Evolutionary conservation across 2,888 invertebrate genomes (phyloP), one percentile per base, ranked within the genome.

Genomic region (Meta bourneti): DNA sequence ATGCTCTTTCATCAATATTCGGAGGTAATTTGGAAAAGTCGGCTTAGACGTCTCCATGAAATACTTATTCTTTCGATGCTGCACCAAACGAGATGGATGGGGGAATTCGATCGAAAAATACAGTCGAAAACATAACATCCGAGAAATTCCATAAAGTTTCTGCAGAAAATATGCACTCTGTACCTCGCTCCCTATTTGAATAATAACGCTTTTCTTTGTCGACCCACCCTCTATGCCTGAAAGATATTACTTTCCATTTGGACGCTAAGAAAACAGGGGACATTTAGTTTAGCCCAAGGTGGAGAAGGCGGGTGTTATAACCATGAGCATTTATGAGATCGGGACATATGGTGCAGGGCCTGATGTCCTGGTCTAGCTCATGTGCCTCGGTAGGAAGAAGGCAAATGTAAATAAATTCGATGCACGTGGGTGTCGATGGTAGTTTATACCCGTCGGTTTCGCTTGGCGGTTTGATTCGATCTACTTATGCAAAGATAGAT

Each of bases 121-220:
- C 61, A 54, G 54, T 20, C 52, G 84, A 84, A 84, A 84, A 75
- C 84, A 84, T 75, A 84, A 75, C 84, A 84, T 72, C 82, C 71
- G 71, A 82, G 72, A 72, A 70, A 82, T 84, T 84, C 84, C 75
- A 84, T 84, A 84, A 84, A 84, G 52, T 74, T 84, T 74, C 74
- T 6, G 11, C 61, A 11, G 84, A 54, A 84, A 61, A 49, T 48
- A 51, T 51, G 19, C 71, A 72, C 7, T 20, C 71, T 71, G n/a
- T 72, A 20, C 71, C 51, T 71, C 16, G 51, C 49, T 52, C 19
- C n/a, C n/a, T 51, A 72, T 82, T 82, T 82, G 71, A 82, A 82
- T 82, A 82, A 82, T 82, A 82, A 82, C 52, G 71, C 51, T 82
- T 71, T 81, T 71, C 51, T 72, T 82, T 61, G 61, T 77, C 51